Base-by-base conservation (phyloP, 2,888 invertebrate species). In the Papilio elwesi region DNA sequence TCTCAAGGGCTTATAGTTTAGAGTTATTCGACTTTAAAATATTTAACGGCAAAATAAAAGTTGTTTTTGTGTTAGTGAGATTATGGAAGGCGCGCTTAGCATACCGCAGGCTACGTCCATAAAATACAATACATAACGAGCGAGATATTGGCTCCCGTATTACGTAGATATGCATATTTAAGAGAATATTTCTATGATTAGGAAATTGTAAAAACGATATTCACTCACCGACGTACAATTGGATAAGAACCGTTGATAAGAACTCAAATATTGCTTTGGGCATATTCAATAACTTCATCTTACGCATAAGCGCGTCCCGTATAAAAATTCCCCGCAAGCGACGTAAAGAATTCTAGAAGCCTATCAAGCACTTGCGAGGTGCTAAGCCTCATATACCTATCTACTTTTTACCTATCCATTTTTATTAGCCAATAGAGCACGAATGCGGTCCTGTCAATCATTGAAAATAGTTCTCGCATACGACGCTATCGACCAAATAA, bases 51-150 rank as follows among this genome's bases (percentile, higher is more conserved):
- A 88, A 83, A 83, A 79, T 80, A 80, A 84, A 84, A 74, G 82
- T 85, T 83, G 86, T 81, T 77, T 84, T 84, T 83, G 84, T 81
- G 81, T 80, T 83, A 82, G 71, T 73, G 83, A 87, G 88, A 90
- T 89, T 91, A 90, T 89, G 83, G 89, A 87, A 90, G 89, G 86
- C 87, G 79, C 86, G 90, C 90, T 90, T 90, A 90, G 89, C 90
- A 91, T 90, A 91, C 89, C 89, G 85, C 90, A 85, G 88, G 89
- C 89, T 90, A 85, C 83, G 85, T 84, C 82, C 84, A 88, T 91
- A 91, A 91, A 91, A 88, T 89, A 89, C 87, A 88, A 88, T 86
- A 90, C 88, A 88, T 91, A 89, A 91, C 85, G 90, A 89, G 85
- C 85, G 75, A 82, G 79, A 83, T 83, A 82, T 79, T 79, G 80